phyloP scores from a whole-genome alignment of 2,113 vertebrate species.

The Paratilapia polleni region DNA sequence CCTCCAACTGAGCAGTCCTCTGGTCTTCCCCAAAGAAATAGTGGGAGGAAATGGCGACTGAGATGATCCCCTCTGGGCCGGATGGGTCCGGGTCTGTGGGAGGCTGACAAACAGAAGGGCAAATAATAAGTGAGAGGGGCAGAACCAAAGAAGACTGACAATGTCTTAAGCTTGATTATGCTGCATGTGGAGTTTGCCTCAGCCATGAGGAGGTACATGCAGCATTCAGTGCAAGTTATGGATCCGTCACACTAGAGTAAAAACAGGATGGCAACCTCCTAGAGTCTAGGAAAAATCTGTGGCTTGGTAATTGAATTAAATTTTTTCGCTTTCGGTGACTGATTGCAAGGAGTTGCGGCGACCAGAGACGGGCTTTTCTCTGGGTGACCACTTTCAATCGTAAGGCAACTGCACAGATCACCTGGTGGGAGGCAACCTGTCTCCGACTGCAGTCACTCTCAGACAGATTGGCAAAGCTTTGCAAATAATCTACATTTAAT shows the following conservation, averaged over 20 bases:
- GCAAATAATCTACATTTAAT: background rate
- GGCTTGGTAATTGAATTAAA: background rate
- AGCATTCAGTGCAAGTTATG: background rate
- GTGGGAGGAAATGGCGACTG: constrained; percentile 89
- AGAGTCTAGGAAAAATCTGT: background rate
- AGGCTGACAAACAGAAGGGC: constrained; percentile 55
- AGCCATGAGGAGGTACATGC: background rate
- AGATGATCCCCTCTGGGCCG: constrained; percentile 84
- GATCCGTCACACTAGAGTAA: background rate
- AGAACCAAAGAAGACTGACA: background rate
- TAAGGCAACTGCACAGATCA: background rate
- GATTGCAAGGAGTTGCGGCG: background rate
- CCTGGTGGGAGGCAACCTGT: background rate
- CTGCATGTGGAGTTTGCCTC: background rate
- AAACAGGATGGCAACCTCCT: background rate
- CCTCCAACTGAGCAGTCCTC: constrained; percentile 82
- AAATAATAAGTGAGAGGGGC: background rate
- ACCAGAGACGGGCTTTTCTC: no score
- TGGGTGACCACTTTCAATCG: background rate
- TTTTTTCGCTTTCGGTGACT: background rate
- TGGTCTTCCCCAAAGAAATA: constrained; percentile 90
- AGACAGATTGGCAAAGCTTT: background rate
- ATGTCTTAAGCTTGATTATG: background rate
- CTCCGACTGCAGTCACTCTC: background rate
- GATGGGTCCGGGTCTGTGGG: constrained; percentile 75